phyloP scores from a whole-genome alignment of 1,140 invertebrate genomes.

The Pissodes strobi region DNA sequence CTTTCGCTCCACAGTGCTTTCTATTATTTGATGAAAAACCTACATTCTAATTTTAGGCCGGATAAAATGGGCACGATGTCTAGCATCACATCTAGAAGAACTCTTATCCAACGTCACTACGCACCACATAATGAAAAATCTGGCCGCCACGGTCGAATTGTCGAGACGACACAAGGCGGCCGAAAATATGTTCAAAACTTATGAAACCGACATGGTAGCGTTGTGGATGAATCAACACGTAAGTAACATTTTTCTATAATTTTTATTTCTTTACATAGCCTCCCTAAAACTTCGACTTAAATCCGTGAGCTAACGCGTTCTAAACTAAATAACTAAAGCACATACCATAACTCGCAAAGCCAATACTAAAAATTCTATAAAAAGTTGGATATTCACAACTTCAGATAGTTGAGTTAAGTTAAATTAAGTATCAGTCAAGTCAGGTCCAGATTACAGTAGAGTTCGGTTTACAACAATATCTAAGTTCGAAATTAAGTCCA shows the following conservation, averaged over 20 bases:
- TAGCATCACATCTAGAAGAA: slow-evolving; percentile 74
- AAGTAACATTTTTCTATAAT: slow-evolving; percentile 46
- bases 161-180: slow-evolving; percentile 72
- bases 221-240: slow-evolving; percentile 85
- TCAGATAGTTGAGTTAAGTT: too few relatives aligned
- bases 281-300: too few relatives aligned
- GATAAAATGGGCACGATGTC: slow-evolving; percentile 71
- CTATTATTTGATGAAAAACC: neutral
- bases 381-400: too few relatives aligned
- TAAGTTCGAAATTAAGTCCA: too few relatives aligned
- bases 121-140: slow-evolving; percentile 70
- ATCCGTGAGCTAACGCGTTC: too few relatives aligned
- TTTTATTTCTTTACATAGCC: neutral
- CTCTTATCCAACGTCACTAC: slow-evolving; percentile 70
- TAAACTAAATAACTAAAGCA: too few relatives aligned
- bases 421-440: too few relatives aligned
- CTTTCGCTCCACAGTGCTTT: too few relatives aligned
- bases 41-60: slow-evolving; percentile 57
- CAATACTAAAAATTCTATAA: too few relatives aligned
- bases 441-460: too few relatives aligned
- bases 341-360: too few relatives aligned
- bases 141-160: slow-evolving; percentile 72
- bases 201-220: slow-evolving; percentile 73
- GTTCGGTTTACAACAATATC: too few relatives aligned
- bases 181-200: slow-evolving; percentile 66